These are phyloP conservation scores for Rhagonycha fulva DNA, from an alignment of 2,888 invertebrate species.

Conservation along the genomic window DNA sequence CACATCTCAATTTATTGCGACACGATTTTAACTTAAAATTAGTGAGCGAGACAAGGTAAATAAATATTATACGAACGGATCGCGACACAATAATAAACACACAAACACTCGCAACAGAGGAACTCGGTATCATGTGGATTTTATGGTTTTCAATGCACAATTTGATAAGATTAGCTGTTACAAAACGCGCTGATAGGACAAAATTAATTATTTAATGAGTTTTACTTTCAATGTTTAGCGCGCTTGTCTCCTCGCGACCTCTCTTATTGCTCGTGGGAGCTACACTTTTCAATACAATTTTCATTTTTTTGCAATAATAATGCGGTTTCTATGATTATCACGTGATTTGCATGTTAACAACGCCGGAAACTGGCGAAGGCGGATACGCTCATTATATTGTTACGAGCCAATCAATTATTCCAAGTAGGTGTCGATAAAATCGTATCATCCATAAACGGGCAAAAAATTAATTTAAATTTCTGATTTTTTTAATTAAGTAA, in stretches of 20 bases:
- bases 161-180: conserved; percentile 27
- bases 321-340: not conserved
- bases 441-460: not conserved
- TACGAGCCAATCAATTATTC: not conserved
- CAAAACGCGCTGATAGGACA: conserved; percentile 29
- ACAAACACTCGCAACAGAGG: not conserved
- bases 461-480: not conserved
- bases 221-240: conserved; percentile 11
- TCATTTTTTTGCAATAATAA: not conserved
- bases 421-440: not conserved
- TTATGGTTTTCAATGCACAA: conserved; percentile 22
- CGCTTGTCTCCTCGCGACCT: conserved; percentile 10
- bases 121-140: conserved; percentile 20
- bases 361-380: not conserved
- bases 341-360: not conserved
- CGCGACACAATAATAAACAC: conserved; percentile 3
- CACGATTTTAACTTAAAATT: not conserved
- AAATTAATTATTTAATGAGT: conserved; percentile 26
- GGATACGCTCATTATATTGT: not conserved
- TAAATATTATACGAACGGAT: not conserved
- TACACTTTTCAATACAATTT: not conserved
- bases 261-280: not conserved
- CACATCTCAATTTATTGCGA: not conserved
- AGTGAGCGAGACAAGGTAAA: not conserved
- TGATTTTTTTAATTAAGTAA: not conserved